Base-by-base conservation (phyloP, 2,888 invertebrate genomes). In the Aproaerema taeniolella region DNA sequence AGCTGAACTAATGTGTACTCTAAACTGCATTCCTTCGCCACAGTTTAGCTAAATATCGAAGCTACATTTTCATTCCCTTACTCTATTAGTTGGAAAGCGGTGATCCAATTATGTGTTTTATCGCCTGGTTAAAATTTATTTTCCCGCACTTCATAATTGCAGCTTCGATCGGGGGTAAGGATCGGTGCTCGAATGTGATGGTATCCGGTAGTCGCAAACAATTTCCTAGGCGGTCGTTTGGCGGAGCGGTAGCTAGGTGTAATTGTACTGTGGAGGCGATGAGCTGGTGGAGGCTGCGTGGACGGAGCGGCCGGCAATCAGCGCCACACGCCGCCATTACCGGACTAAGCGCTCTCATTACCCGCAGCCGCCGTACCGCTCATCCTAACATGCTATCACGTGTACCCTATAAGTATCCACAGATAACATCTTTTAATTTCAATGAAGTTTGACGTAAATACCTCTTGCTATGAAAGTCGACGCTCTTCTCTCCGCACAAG, bases 261-360 rank as follows among this genome's bases (percentile, higher is more conserved):
- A 63, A 71, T 73, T 55, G 61, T 60, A 52, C 53, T 55, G 55
- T 52, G 54, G 46, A 46, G 51, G 51, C 59, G 62, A 66, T 62
- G 67, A 62, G 64, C 56, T 48, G 61, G 58, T 55, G 53, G 52
- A 57, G 49, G 58, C 53, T 62, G 67, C 70, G 65, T 60, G 70
- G 58, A 46, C 55, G 60, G 52, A 58, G 67, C 38, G 46, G 42
- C 61, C 66, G 54, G 65, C 61, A 75, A 77, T 77, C 76, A 73
- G 55, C 58, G 45, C 43, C 14, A 24, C 42, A 14, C 39, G 42
- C 61, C 53, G 68, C 70, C 53, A 77, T 78, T 77, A 74, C 61
- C 57, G 43, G 54, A 59, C 65, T 72, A 75, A 78, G 68, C 70
- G 73, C 61, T 74, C 71, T 72, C 67, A 75, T 76, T 80, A 73